Evolutionary conservation across 2,113 vertebrate genomes (phyloP), one percentile per base, ranked within the genome.

Genomic region (Carassius gibelio): DNA sequence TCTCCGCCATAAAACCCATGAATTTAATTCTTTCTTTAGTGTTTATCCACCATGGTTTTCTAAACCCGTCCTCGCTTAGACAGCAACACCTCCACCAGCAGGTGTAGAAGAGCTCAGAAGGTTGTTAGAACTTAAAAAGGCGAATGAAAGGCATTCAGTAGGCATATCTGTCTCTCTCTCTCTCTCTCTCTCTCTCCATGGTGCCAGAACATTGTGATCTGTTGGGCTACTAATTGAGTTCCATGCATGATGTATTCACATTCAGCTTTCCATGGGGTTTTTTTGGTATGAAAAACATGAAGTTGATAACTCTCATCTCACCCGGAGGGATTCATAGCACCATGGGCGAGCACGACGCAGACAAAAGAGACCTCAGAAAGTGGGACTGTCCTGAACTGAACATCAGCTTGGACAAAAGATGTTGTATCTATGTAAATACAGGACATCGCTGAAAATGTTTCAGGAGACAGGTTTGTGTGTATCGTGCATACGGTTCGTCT

Each of bases 371-470:
- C 71, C 85, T 62, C 75, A 88, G 85, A 87, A 88, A 86, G 84
- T 19, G 75, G 48, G 88, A 88, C 89, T 87, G 87, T 82, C 85
- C 88, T 85, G 90, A 88, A 87, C 88, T 91, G 86, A 90, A 88
- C 90, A 90, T 90, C 89, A 90, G 92, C 90, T 90, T 94, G 91
- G 89, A 90, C 92, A 89, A 92, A 90, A 92, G 91, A 89, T 82
- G 34, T 61, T 90, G 92, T 92, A 91, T 90, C 92, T 93, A 91
- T 94, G 94, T 95, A 94, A 91, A 94, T 95, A 94, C 89, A 91
- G 75, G 92, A 93, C 85, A 83, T 89, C 87, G 85, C 85, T 89
- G 90, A 91, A 88, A 88, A 88, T 83, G 85, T 87, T 83, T 88
- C 77, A 86, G 85, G 89, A 89, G 88, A 85, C 79, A 75, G 88